Evolutionary conservation across 2,888 invertebrate genomes (phyloP).

Genomic region (Mimumesa dahlbomi): DNA sequence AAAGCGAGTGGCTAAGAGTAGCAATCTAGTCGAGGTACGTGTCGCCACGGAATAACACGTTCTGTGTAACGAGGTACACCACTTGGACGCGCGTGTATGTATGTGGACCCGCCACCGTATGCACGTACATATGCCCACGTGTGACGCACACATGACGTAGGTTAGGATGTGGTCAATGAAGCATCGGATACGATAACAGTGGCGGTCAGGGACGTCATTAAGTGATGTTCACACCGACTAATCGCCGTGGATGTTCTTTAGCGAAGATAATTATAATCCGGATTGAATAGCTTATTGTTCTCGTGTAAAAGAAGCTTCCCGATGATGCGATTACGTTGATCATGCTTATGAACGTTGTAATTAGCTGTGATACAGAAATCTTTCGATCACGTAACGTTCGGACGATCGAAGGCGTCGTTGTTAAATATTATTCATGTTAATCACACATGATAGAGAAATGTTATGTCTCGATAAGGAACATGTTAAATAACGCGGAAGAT

Average conservation of each 20-base stretch:
- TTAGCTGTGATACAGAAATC: too few relatives aligned
- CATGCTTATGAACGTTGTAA: too few relatives aligned
- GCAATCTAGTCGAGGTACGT: constrained; percentile 42
- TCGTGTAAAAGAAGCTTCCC: neutral
- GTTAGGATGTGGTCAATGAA: constrained; percentile 51
- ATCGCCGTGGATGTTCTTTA: neutral
- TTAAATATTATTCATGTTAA: too few relatives aligned
- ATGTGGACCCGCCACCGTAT: constrained; percentile 13
- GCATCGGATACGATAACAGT: constrained; percentile 52
- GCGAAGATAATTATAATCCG: neutral
- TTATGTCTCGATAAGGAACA: too few relatives aligned
- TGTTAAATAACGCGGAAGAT: too few relatives aligned
- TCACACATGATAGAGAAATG: too few relatives aligned
- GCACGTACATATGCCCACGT: constrained; percentile 12
- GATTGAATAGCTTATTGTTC: neutral
- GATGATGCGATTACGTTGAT: neutral
- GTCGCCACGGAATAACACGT: constrained; percentile 43
- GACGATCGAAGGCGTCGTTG: too few relatives aligned
- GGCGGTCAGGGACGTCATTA: constrained; percentile 43
- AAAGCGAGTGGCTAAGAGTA: constrained; percentile 41
- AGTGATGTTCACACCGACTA: constrained; percentile 25
- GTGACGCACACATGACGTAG: constrained; percentile 22
- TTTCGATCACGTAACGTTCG: too few relatives aligned
- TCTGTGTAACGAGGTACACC: constrained; percentile 30
- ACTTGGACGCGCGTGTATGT: neutral